Evolutionary conservation across 2,888 invertebrate genomes (phyloP).

Genomic region (Drosophila tanythrix): DNA sequence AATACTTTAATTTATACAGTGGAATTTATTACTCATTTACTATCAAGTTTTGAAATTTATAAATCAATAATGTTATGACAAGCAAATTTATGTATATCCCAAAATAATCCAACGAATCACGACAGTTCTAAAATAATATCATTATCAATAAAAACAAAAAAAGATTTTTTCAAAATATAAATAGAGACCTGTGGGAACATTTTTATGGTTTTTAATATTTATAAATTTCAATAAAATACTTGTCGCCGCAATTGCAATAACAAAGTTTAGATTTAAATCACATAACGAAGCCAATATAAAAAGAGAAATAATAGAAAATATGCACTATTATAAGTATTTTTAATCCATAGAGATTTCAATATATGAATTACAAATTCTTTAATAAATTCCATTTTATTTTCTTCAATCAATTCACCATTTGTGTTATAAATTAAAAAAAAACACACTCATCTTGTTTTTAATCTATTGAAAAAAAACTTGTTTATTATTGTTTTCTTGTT

Average conservation of each 20-base stretch:
- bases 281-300: not conserved
- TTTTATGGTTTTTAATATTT: too few species aligned
- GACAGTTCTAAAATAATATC: not conserved
- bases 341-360: not conserved
- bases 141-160: not conserved
- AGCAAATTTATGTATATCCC: not conserved
- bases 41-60: not conserved
- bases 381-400: not conserved
- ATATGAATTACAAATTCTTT: not conserved
- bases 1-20: not conserved
- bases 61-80: not conserved
- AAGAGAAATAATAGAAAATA: not conserved
- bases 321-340: not conserved
- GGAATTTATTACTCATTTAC: not conserved
- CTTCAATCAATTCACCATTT: not conserved
- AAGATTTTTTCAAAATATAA: too few species aligned
- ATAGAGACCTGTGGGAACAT: too few species aligned
- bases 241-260: too few species aligned
- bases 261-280: too few species aligned
- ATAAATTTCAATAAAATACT: too few species aligned
- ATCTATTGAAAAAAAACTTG: constrained; percentile 45
- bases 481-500: constrained; percentile 49
- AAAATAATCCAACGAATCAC: not conserved
- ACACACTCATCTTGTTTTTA: not conserved
- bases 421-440: not conserved